Conservation (phyloP, 2,797 vertebrate genomes). For the Gallinago stenura region DNA sequence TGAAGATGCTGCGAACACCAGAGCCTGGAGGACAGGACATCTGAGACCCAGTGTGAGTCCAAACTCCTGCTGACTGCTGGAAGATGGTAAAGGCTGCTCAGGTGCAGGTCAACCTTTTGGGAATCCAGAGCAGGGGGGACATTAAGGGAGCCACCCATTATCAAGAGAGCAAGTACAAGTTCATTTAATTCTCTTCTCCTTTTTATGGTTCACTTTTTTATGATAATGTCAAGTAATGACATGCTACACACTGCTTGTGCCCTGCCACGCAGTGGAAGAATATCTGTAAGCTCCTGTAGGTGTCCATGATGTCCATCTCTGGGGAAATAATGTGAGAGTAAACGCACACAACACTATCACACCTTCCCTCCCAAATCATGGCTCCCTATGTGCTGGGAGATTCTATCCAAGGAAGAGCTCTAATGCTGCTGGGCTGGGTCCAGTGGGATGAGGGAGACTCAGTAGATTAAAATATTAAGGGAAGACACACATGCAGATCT, state of each 20-base stretch:
- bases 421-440: neutral
- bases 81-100: neutral
- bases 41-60: neutral
- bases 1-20: conserved; percentile 19
- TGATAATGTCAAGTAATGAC: neutral
- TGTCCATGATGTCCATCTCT: neutral
- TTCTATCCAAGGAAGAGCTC: rapidly evolving
- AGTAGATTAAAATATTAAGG: neutral
- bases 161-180: neutral
- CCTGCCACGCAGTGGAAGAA: neutral
- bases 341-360: neutral
- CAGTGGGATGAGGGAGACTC: neutral
- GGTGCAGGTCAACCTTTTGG: neutral
- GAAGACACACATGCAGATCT: neutral
- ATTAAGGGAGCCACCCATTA: neutral
- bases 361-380: rapidly evolving
- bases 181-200: neutral
- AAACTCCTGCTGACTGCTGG: neutral
- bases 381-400: neutral
- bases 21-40: neutral
- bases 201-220: neutral
- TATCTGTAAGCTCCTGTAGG: neutral
- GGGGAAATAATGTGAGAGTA: neutral
- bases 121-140: neutral
- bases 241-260: neutral